Conservation (phyloP, 1,140 invertebrate genomes). For the Drosophila grimshawi region DNA sequence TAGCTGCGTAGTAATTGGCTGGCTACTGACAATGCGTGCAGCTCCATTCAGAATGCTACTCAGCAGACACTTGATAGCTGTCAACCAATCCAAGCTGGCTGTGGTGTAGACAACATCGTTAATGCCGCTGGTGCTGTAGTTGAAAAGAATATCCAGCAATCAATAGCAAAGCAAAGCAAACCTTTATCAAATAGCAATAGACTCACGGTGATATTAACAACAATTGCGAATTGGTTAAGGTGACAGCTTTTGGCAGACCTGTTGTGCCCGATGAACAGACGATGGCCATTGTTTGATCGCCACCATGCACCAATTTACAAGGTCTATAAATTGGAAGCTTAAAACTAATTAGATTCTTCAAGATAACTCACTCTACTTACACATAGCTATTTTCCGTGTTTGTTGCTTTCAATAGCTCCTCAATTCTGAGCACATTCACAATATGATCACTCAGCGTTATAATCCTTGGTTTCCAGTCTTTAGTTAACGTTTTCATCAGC, state of each 20-base stretch:
- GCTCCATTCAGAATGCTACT: constrained; percentile 5
- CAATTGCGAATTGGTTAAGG: constrained; percentile 86
- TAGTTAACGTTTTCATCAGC: not conserved
- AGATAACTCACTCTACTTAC: constrained; percentile 5
- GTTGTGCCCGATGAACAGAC: constrained; percentile 89
- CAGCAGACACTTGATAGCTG: constrained; percentile 7
- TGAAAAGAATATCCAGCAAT: not conserved
- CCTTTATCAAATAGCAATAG: not conserved
- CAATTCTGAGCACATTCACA: constrained; percentile 1
- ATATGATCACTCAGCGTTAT: constrained; percentile 17
- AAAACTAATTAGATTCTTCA: not conserved
- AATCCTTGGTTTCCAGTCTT: constrained; percentile 13
- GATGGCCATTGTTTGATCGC: constrained; percentile 67
- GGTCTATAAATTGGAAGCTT: constrained; percentile 7
- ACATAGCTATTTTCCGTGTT: not conserved
- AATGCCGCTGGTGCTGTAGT: not conserved
- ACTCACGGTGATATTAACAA: constrained; percentile 11
- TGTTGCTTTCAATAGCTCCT: not conserved
- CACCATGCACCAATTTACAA: constrained; percentile 16
- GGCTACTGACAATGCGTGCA: constrained; percentile 2
- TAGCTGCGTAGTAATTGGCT: not conserved
- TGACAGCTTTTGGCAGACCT: constrained; percentile 90
- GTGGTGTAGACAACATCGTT: constrained; percentile 12
- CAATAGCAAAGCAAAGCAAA: no score
- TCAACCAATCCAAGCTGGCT: constrained; percentile 15